Base-by-base conservation (phyloP, 2,797 vertebrate genomes). In the Adrianichthys oophorus region DNA sequence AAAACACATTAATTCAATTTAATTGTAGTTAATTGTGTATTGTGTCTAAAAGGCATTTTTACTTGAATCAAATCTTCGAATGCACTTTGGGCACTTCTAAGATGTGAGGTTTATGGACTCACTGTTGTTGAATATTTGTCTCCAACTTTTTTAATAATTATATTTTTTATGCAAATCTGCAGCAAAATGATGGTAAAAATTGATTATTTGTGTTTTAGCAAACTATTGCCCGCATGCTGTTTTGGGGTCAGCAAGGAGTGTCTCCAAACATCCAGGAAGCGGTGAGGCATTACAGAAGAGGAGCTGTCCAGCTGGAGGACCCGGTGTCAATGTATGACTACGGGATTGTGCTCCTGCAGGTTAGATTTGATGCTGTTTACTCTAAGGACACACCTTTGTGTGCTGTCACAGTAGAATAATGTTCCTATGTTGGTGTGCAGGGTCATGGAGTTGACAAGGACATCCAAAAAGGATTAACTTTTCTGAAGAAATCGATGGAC, bases 171-270 rank as follows among this genome's bases (percentile, higher is more conserved):
- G 29, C 29, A 32, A 37, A 12, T 37, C 8, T 37, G 32, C 3
- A 37, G 3, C 12, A 12, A 37, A 37, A 37, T 37, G 32, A 37
- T 32, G 4, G 16, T 10, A 21, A 44, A 54, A 13, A 48, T 41
- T 42, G 0, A 24, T 4, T 4, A 49, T 47, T 15, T 78, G 21
- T 68, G 41, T 84, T 62, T 8, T 68, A 94, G 93, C 90, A 91
- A 85, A 24, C 85, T 0, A 48, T 94, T 44, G 90, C 77, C 15
- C 89, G 91, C 49, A 93, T 94, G 92, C 84, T 94, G 55, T 94
- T 91, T 79, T 94, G 93, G 93, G 93, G 93, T 66, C 92, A 94
- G 85, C 92, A 91, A 72, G 93, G 93, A 4, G 85, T 94, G 17
- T 72, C 89, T 63, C 75, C 89, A 41, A 79, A 94, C 70, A 84